A percentile compares a stretch with the other conserved stretches of the same genome.
phyloP scores from a whole-genome alignment of 2,113 vertebrate genomes.

The Coptodon bakossiorum region DNA sequence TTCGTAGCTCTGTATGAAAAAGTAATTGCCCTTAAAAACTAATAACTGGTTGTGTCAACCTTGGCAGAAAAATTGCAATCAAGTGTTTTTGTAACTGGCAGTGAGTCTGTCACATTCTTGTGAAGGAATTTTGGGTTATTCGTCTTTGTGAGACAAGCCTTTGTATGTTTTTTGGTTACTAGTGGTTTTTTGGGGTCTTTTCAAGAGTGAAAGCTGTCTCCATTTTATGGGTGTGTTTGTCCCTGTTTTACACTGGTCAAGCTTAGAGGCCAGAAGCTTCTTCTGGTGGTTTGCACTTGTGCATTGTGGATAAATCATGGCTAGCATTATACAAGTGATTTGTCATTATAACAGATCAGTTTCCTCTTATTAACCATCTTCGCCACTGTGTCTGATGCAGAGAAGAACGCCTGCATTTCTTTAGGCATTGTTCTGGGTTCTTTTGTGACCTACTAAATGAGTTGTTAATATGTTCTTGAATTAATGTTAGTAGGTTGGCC shows the following conservation, averaged over 20 bases:
- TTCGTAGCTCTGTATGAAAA: not conserved
- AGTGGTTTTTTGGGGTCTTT: not conserved
- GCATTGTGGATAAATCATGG: not conserved
- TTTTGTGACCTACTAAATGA: not conserved
- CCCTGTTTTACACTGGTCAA: not conserved
- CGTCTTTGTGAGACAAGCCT: not conserved
- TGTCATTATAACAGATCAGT: not conserved
- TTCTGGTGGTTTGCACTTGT: not conserved
- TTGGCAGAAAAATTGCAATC: not conserved
- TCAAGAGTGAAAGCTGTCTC: not conserved
- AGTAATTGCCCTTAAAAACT: not conserved
- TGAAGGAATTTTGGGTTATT: not conserved
- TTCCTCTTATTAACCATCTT: not conserved
- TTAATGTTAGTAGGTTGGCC: not conserved
- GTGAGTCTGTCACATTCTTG: not conserved
- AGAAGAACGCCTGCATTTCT: not conserved
- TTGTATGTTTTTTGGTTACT: not conserved
- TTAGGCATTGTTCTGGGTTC: not conserved
- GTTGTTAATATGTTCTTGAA: not conserved
- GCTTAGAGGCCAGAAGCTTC: not conserved
- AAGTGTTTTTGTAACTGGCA: not conserved
- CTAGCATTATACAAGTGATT: not conserved
- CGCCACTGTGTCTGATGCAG: not conserved
- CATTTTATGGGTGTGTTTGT: not conserved
- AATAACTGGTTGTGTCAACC: rapidly evolving